Conservation (phyloP, 37 sponge, comb jelly and placozoan genomes). For the Agelas oroides region DNA sequence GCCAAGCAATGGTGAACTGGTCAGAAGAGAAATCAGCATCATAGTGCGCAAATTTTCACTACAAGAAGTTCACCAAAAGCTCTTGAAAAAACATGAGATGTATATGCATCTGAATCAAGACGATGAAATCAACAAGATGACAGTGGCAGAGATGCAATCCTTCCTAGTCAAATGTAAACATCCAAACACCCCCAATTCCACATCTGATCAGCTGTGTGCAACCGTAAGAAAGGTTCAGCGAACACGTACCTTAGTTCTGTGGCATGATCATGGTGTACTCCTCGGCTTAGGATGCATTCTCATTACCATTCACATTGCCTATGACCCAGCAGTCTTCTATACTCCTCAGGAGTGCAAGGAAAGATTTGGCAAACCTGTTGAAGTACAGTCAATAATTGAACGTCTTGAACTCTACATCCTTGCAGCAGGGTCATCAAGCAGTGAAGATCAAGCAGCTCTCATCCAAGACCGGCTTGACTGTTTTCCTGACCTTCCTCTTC, state of each 20-base stretch:
- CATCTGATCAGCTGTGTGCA: background rate
- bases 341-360: slow-evolving; percentile 8
- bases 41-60: slow-evolving; percentile 36
- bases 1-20: slow-evolving; percentile 13
- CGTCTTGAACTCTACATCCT: slow-evolving; percentile 23
- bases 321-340: slow-evolving; percentile 36
- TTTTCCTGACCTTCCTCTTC: background rate
- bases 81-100: slow-evolving; percentile 17
- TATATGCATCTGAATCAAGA: slow-evolving; percentile 42
- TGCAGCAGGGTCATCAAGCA: no score
- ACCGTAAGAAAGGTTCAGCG: slow-evolving; percentile 9
- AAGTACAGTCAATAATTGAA: slow-evolving; percentile 39
- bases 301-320: slow-evolving; percentile 31
- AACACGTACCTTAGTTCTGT: slow-evolving; percentile 23
- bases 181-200: background rate
- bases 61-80: slow-evolving; percentile 11
- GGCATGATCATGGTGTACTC: slow-evolving; percentile 42
- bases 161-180: no score
- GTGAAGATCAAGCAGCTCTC: slow-evolving; percentile 30
- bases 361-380: background rate
- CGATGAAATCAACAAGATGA: slow-evolving; percentile 19
- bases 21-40: slow-evolving; percentile 3
- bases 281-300: slow-evolving; percentile 24
- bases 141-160: no score
- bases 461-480: slow-evolving; percentile 37